phyloP scores from a whole-genome alignment of 2,888 invertebrate species.

The Lochmaea crataegi region DNA sequence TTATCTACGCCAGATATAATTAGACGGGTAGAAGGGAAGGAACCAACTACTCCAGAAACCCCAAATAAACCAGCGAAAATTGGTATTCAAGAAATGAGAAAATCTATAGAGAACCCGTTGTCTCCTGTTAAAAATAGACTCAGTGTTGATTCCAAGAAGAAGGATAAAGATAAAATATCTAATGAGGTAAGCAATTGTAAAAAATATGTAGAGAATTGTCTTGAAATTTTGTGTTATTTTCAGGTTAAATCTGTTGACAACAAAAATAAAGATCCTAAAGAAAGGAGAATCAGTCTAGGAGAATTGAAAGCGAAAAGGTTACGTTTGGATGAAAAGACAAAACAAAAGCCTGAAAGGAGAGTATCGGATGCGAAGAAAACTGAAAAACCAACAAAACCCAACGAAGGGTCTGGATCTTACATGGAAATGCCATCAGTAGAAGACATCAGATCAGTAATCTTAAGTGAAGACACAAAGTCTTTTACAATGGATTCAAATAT shows the following conservation, averaged over 20 bases:
- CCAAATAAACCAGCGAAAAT: constrained; percentile 60
- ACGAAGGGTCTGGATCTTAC: constrained; percentile 27
- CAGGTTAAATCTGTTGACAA: constrained; percentile 40
- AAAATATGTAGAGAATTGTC: too few species aligned
- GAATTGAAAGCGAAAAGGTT: constrained; percentile 52
- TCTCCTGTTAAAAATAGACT: constrained; percentile 51
- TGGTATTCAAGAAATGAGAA: constrained; percentile 55
- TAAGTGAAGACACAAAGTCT: constrained; percentile 59
- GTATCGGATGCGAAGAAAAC: constrained; percentile 24
- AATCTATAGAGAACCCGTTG: constrained; percentile 52
- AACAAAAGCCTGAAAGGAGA: constrained; percentile 34
- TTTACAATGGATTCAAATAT: constrained; percentile 50
- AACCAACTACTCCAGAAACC: constrained; percentile 53
- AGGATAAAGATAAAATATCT: constrained; percentile 33
- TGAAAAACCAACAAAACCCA: constrained; percentile 10
- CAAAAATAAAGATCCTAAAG: constrained; percentile 41
- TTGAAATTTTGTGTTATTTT: constrained; percentile 11
- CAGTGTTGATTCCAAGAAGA: constrained; percentile 54
- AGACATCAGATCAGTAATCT: constrained; percentile 60
- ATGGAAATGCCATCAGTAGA: constrained; percentile 50
- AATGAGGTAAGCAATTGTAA: neutral
- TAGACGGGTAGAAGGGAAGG: constrained; percentile 69
- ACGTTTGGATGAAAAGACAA: constrained; percentile 49
- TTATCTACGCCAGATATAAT: constrained; percentile 86
- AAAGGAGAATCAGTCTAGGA: constrained; percentile 36